These are phyloP conservation scores for Euthynnus affinis DNA, from an alignment of 2,797 vertebrate species.

Conservation along the genomic window DNA sequence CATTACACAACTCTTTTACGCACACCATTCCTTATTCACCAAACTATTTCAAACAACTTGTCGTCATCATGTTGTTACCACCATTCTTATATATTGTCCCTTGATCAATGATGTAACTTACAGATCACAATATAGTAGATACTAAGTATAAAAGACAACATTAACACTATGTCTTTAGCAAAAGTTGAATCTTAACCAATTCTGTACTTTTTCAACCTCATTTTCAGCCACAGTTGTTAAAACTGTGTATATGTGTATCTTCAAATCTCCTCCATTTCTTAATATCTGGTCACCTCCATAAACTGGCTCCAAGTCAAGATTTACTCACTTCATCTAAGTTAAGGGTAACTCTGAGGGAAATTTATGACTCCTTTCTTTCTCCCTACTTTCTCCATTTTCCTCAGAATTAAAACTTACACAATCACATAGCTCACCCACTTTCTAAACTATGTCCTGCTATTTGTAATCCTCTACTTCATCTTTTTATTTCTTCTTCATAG, in stretches of 20 bases:
- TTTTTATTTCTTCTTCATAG: constrained; percentile 2
- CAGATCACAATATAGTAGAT: background rate
- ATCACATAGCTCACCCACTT: background rate
- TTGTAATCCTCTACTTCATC: background rate
- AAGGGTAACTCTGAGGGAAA: background rate
- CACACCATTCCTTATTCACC: too few species aligned
- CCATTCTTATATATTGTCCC: background rate
- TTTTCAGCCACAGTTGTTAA: background rate
- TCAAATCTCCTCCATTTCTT: background rate
- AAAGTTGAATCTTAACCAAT: background rate
- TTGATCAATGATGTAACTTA: too few species aligned
- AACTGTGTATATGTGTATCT: too few species aligned
- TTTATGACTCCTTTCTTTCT: background rate
- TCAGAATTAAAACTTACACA: background rate
- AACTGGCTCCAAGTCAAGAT: background rate
- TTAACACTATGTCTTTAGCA: too few species aligned
- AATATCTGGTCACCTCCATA: background rate
- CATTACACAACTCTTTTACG: too few species aligned
- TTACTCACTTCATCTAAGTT: background rate
- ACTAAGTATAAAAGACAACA: background rate
- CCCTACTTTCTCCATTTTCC: background rate
- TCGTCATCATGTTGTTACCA: background rate
- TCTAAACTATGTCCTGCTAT: background rate
- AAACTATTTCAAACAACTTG: background rate
- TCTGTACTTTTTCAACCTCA: background rate